Evolutionary conservation across 2,113 vertebrate species (phyloP).

Genomic region (Bufo gargarizans): DNA sequence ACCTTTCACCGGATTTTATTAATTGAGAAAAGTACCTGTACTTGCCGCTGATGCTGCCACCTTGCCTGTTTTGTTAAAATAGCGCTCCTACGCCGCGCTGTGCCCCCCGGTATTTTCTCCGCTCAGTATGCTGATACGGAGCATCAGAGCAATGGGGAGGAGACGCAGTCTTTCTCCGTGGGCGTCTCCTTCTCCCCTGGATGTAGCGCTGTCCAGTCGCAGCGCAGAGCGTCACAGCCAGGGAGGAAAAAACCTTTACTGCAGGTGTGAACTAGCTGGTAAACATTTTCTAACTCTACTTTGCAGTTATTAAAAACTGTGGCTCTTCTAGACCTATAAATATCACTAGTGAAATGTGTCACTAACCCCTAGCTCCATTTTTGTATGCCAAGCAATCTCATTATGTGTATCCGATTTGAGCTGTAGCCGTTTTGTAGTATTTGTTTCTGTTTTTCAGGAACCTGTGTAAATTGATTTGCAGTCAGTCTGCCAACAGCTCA

Average conservation of each 20-base stretch:
- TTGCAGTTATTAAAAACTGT: not conserved
- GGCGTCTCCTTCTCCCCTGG: no score
- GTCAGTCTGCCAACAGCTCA: conserved; percentile 17
- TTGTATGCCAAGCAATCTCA: conserved; percentile 3
- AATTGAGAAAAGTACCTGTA: no score
- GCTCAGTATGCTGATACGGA: no score
- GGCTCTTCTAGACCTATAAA: not conserved
- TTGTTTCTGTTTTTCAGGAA: conserved; percentile 37
- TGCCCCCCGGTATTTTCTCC: no score
- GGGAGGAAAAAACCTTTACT: no score
- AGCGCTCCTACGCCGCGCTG: no score
- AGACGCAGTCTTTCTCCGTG: no score
- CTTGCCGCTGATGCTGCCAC: no score
- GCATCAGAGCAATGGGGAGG: no score
- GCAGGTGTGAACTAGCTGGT: not conserved
- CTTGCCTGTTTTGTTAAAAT: not conserved
- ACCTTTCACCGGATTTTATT: no score
- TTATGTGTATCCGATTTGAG: conserved; percentile 7
- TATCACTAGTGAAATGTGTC: not conserved
- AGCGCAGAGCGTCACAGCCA: no score
- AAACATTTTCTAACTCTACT: not conserved
- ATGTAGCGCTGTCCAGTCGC: no score
- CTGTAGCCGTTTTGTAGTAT: conserved; percentile 7
- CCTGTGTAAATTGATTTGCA: conserved; percentile 48
- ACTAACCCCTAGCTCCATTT: not conserved